phyloP scores from a whole-genome alignment of 2,888 invertebrate species.

The Germaria angustata region DNA sequence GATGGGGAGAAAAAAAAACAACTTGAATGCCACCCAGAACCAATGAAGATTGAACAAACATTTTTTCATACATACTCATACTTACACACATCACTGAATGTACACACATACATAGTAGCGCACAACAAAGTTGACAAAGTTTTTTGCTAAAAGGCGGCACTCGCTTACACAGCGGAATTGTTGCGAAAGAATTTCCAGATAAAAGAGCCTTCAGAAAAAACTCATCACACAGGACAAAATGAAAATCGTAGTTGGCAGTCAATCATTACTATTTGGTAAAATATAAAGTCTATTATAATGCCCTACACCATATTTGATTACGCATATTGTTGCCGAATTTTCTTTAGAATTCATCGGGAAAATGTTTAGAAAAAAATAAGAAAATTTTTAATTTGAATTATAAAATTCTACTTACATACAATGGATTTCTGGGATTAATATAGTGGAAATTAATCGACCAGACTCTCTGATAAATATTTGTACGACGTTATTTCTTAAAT shows the following conservation, averaged over 20 bases:
- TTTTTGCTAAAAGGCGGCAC: constrained; percentile 49
- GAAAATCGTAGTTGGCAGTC: constrained; percentile 50
- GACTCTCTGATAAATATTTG: too few relatives aligned
- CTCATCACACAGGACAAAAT: constrained; percentile 32
- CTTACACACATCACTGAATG: neutral
- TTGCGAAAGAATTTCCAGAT: constrained; percentile 10
- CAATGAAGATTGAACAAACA: constrained; percentile 38
- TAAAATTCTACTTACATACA: too few relatives aligned
- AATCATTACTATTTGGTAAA: constrained; percentile 47
- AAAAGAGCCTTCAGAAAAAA: neutral
- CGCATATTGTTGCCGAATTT: too few relatives aligned
- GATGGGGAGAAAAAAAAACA: neutral
- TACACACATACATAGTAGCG: neutral
- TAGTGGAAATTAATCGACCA: too few relatives aligned
- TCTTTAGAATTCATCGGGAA: too few relatives aligned
- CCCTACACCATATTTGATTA: neutral
- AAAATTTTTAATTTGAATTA: too few relatives aligned
- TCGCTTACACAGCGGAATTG: constrained; percentile 60
- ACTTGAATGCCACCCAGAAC: neutral
- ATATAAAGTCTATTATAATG: constrained; percentile 10
- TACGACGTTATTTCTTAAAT: too few relatives aligned
- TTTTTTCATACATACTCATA: neutral
- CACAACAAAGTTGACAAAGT: constrained; percentile 51
- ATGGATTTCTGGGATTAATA: too few relatives aligned
- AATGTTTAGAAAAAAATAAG: too few relatives aligned